Base-by-base conservation (phyloP, 2,113 vertebrate species). In the Centrocercus urophasianus region DNA sequence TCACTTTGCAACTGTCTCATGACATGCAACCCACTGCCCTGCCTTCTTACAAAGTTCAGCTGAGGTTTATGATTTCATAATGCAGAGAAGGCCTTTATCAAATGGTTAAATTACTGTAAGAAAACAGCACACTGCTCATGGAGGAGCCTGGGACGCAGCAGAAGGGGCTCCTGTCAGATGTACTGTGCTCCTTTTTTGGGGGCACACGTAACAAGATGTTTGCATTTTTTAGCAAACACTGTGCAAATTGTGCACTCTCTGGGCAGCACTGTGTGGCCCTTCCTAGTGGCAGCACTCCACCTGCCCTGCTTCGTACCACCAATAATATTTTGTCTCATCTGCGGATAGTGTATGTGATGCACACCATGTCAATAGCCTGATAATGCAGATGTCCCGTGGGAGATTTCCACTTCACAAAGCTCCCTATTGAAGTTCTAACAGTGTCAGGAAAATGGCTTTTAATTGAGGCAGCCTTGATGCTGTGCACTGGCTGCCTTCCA, bases 401-500 rank as follows among this genome's bases (percentile, higher is more conserved):
- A 91, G 22, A 48, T 88, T 84, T 95, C 88, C 95, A 36, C 90
- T 89, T 96, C 79, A 94, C 72, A 89, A 76, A 91, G 70, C 83
- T 93, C 74, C 60, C 70, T 85, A 70, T 88, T 93, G 82, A 96
- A 95, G 76, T 95, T 95, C 90, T 89, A 96, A 93, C 78, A 89
- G 79, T 71, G 95, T 92, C 78, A 91, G 79, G 90, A 88, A 95
- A 96, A 95, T 93, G 40, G 87, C 88, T 96, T 97, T 83, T 93
- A 89, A 95, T 88, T 95, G 93, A 83, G 95, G 89, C 73, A 95
- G 75, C 80, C 90, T 95, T 93, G 85, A 74, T 21, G 20, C 86
- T 73, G 87, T 88, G 77, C 82, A 76, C 30, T 85, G 52, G 63
- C 73, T 28, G 57, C 90, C 89, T 94, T 96, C 75, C 81, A 96